Evolutionary conservation across 2,797 vertebrate genomes (phyloP), one percentile per base, ranked within the genome.

Genomic region (Catamblyrhynchus diadema): DNA sequence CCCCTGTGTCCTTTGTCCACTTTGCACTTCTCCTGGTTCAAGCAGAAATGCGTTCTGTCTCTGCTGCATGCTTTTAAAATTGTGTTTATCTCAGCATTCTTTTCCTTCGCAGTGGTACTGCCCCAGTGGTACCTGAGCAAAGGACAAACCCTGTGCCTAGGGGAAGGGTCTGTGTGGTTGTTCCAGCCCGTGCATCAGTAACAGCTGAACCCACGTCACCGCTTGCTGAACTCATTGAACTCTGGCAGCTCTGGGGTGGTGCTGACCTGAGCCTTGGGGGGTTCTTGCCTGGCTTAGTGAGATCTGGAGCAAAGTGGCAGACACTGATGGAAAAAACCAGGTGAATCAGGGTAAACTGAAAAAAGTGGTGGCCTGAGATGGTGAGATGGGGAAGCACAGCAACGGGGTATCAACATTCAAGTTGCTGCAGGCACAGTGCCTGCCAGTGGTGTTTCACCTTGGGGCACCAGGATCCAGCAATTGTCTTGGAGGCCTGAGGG

Each of bases 171-270:
- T 42, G 44, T 71, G 89, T 61, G 75, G 84, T 92, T 91, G 91
- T 96, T 96, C 77, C 94, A 91, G 94, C 41, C 59, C 22, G 85
- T 96, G 64, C 81, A 27, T 94, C 93, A 81, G 70, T 94, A 92
- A 96, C 89, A 79, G 80, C 85, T 94, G 85, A 92, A 94, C 91
- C 89, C 94, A 41, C 2, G 16, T 92, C 89, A 93, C 79, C 12
- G 0, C 59, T n/a, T 22, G 74, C 42, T 94, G 96, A 96, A 96
- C 95, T 66, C n/a, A 0, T 3, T 93, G 91, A 96, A 95, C 94
- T 93, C 73, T 35, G 47, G 18, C 8, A 8, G 57, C 57, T 84
- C 61, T n/a, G 92, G 35, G 20, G 14, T 9, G 2, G 66, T 0
- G 1, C 80, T 30, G 39, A 66, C 78, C 73, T 56, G 59, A 72